These are phyloP conservation scores for Drosophila baimaii DNA, from an alignment of 1,140 invertebrate genomes.

Conservation along the genomic window DNA sequence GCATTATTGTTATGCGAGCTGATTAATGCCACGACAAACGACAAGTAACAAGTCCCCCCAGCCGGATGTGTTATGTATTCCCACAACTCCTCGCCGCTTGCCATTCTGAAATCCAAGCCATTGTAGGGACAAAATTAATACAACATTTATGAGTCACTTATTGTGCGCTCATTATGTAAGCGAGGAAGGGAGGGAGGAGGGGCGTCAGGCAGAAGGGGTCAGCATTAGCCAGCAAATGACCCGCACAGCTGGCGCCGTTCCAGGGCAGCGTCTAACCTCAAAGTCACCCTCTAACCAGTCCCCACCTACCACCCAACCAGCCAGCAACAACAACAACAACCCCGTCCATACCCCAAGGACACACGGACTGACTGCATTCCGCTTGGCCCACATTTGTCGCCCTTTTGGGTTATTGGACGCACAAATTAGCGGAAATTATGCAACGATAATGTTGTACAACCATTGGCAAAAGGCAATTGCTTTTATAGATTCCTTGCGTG, in stretches of 20 bases:
- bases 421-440: conserved; percentile 78
- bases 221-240: conserved; percentile 62
- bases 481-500: conserved; percentile 32
- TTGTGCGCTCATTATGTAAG: conserved; percentile 65
- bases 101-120: conserved; percentile 13
- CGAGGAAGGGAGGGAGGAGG: too few species aligned
- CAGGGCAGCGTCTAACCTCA: neutral
- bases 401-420: conserved; percentile 44
- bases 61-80: conserved; percentile 32
- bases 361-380: conserved; percentile 38
- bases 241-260: conserved; percentile 64
- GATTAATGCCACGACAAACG: conserved; percentile 58
- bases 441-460: conserved; percentile 65
- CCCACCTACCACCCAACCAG: neutral
- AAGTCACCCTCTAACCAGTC: neutral
- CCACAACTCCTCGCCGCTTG: neutral
- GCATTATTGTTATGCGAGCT: conserved; percentile 40
- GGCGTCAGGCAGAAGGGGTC: too few species aligned
- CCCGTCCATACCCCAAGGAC: neutral
- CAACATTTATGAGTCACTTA: conserved; percentile 75
- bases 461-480: conserved; percentile 29
- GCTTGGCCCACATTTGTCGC: conserved; percentile 51
- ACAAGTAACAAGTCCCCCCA: conserved; percentile 26
- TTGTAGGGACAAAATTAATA: conserved; percentile 67
- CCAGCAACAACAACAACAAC: too few species aligned